Conservation (phyloP, 2,888 invertebrate species). For the Lissonota sp. region DNA sequence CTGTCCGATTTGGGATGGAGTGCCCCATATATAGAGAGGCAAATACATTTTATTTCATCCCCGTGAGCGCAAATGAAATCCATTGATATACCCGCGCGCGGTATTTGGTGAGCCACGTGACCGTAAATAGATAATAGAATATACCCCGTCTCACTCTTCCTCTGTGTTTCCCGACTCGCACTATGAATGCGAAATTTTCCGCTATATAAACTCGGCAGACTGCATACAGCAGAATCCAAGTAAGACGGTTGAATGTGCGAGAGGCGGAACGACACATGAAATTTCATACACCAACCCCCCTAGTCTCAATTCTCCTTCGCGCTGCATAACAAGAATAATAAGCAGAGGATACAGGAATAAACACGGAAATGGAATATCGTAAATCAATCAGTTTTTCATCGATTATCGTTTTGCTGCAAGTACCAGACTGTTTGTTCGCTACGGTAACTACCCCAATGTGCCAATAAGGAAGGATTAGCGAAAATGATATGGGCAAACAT, state of each 20-base stretch:
- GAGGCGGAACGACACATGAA: constrained; percentile 24
- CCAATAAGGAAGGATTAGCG: neutral
- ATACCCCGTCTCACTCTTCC: constrained; percentile 2
- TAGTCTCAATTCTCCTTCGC: constrained; percentile 7
- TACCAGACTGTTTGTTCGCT: too few relatives aligned
- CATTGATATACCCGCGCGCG: constrained; percentile 47
- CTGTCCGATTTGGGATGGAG: too few relatives aligned
- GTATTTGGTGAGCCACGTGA: constrained; percentile 23
- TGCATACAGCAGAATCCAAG: constrained; percentile 21
- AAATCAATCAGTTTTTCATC: constrained; percentile 4
- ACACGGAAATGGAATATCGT: neutral
- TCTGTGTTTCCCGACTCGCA: constrained; percentile 12
- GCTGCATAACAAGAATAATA: constrained; percentile 38
- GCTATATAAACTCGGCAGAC: constrained; percentile 14
- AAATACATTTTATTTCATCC: constrained; percentile 55
- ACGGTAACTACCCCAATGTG: too few relatives aligned
- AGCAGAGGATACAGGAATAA: constrained; percentile 24
- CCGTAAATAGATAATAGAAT: constrained; percentile 60
- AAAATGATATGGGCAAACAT: constrained; percentile 9
- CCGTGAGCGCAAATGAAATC: constrained; percentile 43
- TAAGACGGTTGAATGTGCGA: neutral
- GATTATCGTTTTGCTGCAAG: neutral
- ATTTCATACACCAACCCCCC: constrained; percentile 14
- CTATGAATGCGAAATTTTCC: constrained; percentile 52
- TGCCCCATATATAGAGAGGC: constrained; percentile 17